Base-by-base conservation (phyloP, 2,113 vertebrate species). In the Collichthys lucidus region DNA sequence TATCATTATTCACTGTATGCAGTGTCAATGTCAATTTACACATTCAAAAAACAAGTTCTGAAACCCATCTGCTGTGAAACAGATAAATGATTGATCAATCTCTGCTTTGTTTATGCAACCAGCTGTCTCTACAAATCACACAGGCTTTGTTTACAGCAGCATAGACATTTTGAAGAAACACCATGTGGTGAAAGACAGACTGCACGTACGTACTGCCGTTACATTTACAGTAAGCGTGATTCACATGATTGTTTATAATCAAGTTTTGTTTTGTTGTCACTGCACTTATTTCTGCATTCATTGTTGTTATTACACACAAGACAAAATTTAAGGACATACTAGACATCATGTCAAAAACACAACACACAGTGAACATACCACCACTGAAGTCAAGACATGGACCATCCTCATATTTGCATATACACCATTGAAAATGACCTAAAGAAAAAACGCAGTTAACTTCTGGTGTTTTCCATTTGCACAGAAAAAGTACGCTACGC, bases 371-470 rank as follows among this genome's bases (percentile, higher is more conserved):
- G 71, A 85, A 97, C 98, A 95, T 96, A 99, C 98, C 94, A 99
- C 98, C 91, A 99, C 97, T 88, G 98, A 99, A 67, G 98, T 99
- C 89, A 99, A 96, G 88, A 99, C 96, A 91, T 99, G 98, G 94
- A 99, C 98, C 98, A 99, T 98, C 95, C 98, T 96, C 97, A 98
- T 97, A 91, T 99, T 99, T 95, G 97, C 97, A 96, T 99, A 99
- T 93, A 99, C 97, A 86, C 98, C 98, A 95, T 97, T 98, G 85
- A 97, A 99, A 90, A 97, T 95, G 91, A 98, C 96, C 98, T 99
- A 92, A 67, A 96, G 94, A 83, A 86, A 57, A 88, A 89, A 72
- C 44, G 42, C 82, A 64, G 26, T 87, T 75, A 77, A 74, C 2
- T 59, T 68, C 4, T 53, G 15, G 60, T 60, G 24, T 44, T 86